phyloP scores from a whole-genome alignment of 2,797 vertebrate species.

The Octomys mimax region DNA sequence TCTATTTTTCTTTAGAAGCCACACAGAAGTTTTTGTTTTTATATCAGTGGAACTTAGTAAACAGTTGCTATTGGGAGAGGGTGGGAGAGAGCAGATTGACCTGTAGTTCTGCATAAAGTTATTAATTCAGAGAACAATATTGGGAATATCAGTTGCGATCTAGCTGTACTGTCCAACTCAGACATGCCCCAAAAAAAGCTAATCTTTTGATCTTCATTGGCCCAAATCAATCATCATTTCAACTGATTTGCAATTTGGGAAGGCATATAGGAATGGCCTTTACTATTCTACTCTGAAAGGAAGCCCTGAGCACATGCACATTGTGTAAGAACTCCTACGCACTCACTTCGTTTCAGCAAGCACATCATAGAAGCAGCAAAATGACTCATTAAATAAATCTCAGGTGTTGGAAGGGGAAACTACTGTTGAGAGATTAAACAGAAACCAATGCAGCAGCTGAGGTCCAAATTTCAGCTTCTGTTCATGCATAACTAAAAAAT shows the following conservation, averaged over 20 bases:
- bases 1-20: not conserved
- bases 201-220: not conserved
- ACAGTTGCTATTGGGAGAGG: not conserved
- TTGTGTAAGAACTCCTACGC: conserved; percentile 12
- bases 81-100: not conserved
- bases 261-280: not conserved
- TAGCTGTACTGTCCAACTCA: not conserved
- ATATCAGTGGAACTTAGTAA: not conserved
- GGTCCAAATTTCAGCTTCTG: conserved; percentile 45
- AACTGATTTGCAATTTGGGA: not conserved
- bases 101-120: not conserved
- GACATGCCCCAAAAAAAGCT: not conserved
- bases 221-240: not conserved
- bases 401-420: conserved; percentile 60
- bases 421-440: conserved; percentile 46
- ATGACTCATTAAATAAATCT: conserved; percentile 54
- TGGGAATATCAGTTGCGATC: not conserved
- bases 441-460: conserved; percentile 67
- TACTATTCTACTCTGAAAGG: not conserved
- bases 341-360: not conserved
- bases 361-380: not conserved
- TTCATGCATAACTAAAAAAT: not conserved
- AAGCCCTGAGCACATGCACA: not conserved
- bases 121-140: not conserved
- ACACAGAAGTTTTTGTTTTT: not conserved